A percentile compares a stretch with the other conserved stretches of the same genome.
Evolutionary conservation across 1,140 invertebrate species (phyloP).

Genomic region (Euschistus heros): DNA sequence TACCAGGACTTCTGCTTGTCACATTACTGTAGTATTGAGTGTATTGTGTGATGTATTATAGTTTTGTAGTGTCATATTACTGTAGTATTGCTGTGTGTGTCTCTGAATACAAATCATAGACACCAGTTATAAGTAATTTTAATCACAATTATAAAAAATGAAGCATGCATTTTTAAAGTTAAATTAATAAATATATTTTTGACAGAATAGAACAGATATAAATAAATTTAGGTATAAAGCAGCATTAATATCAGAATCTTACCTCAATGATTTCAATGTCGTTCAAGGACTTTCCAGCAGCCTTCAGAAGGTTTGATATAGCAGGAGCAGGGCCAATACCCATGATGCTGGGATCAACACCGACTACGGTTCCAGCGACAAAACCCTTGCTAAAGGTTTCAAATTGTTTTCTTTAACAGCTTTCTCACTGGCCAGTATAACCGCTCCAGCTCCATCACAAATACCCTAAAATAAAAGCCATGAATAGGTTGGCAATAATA

Average conservation of each 20-base stretch:
- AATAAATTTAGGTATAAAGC: background rate
- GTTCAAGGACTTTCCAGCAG: slow-evolving; percentile 60
- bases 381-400: slow-evolving; percentile 65
- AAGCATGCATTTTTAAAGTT: no score
- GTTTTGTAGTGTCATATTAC: no score
- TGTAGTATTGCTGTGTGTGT: no score
- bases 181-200: no score
- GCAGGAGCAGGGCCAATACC: slow-evolving; percentile 89
- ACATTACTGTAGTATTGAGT: no score
- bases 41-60: no score
- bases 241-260: slow-evolving; percentile 25
- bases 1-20: no score
- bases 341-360: slow-evolving; percentile 78
- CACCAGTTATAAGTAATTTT: no score
- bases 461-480: slow-evolving; percentile 66
- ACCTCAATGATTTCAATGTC: slow-evolving; percentile 93
- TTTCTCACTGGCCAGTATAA: slow-evolving; percentile 84
- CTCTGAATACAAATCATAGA: no score
- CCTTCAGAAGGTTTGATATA: slow-evolving; percentile 67
- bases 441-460: slow-evolving; percentile 86
- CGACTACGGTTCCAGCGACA: slow-evolving; percentile 62
- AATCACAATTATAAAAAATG: no score
- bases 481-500: no score
- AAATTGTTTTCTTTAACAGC: slow-evolving; percentile 71
- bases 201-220: no score